Conservation (phyloP, 2,888 invertebrate genomes). For the Troglohyphantes excavatus region DNA sequence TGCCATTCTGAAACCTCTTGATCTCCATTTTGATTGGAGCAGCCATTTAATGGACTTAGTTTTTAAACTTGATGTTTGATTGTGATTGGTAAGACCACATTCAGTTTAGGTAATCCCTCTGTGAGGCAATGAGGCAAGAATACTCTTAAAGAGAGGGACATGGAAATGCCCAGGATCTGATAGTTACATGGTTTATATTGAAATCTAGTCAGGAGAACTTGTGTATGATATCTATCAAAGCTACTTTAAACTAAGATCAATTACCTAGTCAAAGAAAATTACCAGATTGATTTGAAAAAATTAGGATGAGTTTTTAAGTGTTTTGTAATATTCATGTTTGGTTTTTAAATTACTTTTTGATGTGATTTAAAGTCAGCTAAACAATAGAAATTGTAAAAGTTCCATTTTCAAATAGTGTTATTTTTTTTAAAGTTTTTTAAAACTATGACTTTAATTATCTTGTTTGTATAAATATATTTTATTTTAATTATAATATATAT, state of each 20-base stretch:
- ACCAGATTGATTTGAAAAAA: background rate
- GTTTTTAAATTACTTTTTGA: background rate
- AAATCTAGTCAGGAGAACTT: slow-evolving; percentile 28
- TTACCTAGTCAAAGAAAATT: background rate
- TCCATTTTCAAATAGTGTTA: too few species aligned
- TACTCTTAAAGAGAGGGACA: background rate
- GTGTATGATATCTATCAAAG: background rate
- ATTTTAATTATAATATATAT: background rate
- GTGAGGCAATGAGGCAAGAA: background rate
- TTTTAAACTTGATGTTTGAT: slow-evolving; percentile 5
- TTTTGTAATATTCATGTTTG: background rate
- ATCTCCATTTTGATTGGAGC: background rate
- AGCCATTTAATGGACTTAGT: background rate
- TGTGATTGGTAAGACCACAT: background rate
- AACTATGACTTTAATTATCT: background rate
- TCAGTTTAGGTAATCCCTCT: slow-evolving; percentile 18
- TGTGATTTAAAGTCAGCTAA: too few species aligned
- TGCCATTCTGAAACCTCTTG: background rate
- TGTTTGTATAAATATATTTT: background rate
- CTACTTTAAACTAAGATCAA: background rate
- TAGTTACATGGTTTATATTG: background rate
- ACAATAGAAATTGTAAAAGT: too few species aligned
- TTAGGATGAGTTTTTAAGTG: too few species aligned
- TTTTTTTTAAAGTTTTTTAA: too few species aligned
- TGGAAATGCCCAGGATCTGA: background rate